Evolutionary conservation across 2,797 vertebrate genomes (phyloP).

Genomic region (Sebastes cheni): DNA sequence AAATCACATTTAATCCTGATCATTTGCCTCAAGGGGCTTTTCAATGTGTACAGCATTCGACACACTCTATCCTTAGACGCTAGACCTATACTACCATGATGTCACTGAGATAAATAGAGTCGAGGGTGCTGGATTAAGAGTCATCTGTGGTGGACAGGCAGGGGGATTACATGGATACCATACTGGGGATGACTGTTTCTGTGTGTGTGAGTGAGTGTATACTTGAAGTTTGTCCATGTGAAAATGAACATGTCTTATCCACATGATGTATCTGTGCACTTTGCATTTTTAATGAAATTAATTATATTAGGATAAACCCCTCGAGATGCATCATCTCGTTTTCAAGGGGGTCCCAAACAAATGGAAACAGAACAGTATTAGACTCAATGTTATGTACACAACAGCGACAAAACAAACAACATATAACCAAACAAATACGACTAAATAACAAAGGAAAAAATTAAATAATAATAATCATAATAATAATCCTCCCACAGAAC

Average conservation of each 20-base stretch:
- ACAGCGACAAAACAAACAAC: too few species aligned
- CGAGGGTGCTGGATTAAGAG: constrained; percentile 58
- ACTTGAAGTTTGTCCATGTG: not conserved
- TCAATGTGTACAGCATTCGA: not conserved
- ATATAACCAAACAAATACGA: too few species aligned
- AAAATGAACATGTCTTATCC: not conserved
- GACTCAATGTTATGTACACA: too few species aligned
- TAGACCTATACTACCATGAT: constrained; percentile 10
- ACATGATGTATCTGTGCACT: not conserved
- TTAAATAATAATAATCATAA: too few species aligned
- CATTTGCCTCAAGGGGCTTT: not conserved
- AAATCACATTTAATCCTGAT: not conserved
- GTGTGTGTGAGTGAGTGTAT: not conserved
- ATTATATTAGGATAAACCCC: too few species aligned
- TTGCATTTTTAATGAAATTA: too few species aligned
- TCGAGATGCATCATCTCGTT: too few species aligned
- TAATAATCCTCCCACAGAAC: too few species aligned
- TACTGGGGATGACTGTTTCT: constrained; percentile 43
- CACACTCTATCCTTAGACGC: not conserved
- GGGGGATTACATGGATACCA: constrained; percentile 63
- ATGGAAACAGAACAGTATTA: too few species aligned
- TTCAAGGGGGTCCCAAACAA: too few species aligned
- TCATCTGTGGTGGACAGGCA: constrained; percentile 50
- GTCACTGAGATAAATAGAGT: constrained; percentile 52
- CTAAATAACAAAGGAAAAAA: too few species aligned